phyloP scores from a whole-genome alignment of 2,113 vertebrate species.

The Dasyprocta punctata region DNA sequence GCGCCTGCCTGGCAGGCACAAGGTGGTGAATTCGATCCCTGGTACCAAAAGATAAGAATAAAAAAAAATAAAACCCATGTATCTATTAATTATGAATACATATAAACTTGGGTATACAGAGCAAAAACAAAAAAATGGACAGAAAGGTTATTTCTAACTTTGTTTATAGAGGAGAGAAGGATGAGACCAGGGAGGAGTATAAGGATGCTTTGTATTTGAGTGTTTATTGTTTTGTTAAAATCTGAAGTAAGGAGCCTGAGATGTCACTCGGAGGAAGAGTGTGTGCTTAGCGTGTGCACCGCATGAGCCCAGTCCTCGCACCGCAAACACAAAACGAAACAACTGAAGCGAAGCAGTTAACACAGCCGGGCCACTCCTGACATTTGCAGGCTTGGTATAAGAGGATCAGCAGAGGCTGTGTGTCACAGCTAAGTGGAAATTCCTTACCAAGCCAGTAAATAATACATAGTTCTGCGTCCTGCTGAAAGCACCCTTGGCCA shows the following conservation, averaged over 20 bases:
- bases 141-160: neutral
- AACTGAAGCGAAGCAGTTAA: neutral
- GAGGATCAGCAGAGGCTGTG: neutral
- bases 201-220: neutral
- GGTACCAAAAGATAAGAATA: too few relatives aligned
- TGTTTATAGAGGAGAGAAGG: neutral
- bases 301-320: neutral
- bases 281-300: neutral
- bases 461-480: neutral
- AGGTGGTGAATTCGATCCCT: too few relatives aligned
- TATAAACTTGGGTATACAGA: neutral
- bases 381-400: neutral
- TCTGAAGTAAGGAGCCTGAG: neutral
- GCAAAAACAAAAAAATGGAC: neutral
- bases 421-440: neutral
- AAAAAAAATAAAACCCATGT: too few relatives aligned
- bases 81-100: neutral
- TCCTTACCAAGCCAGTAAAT: neutral
- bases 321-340: neutral
- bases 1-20: too few relatives aligned
- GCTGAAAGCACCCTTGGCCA: neutral
- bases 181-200: neutral
- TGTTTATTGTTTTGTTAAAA: slow-evolving; percentile 9
- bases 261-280: neutral
- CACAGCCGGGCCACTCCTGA: neutral